Conservation (phyloP, 2,797 vertebrate species). For the Gouania willdenowi region DNA sequence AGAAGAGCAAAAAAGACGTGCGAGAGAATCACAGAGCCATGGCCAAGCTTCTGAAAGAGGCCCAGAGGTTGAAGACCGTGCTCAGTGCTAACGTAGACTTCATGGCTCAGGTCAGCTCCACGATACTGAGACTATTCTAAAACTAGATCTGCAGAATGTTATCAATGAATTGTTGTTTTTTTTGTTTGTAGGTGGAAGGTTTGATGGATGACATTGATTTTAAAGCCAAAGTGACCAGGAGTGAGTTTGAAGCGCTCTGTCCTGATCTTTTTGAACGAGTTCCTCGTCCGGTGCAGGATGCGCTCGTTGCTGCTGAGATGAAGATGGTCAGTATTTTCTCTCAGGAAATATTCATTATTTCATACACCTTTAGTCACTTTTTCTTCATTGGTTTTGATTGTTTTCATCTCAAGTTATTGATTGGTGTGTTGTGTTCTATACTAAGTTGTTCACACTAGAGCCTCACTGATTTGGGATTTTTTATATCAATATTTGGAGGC, state of each 20-base stretch:
- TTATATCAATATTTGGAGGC: too few relatives aligned
- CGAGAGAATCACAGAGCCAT: conserved; percentile 87
- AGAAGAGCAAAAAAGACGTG: conserved; percentile 86
- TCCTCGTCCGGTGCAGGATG: conserved; percentile 84
- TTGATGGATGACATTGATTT: conserved; percentile 95
- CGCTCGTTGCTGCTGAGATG: conserved; percentile 86
- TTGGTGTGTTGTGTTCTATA: too few relatives aligned
- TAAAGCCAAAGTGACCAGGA: conserved; percentile 87
- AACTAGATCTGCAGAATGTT: too few relatives aligned
- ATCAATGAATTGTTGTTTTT: too few relatives aligned
- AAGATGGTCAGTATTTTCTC: conserved; percentile 77
- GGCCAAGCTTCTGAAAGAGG: conserved; percentile 95
- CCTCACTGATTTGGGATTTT: too few relatives aligned
- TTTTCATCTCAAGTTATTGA: too few relatives aligned
- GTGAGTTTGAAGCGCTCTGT: conserved; percentile 88
- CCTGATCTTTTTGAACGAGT: conserved; percentile 89
- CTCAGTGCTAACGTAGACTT: conserved; percentile 92
- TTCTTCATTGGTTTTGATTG: too few relatives aligned
- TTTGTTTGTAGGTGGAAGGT: conserved; percentile 84
- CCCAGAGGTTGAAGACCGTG: conserved; percentile 90
- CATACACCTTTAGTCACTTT: background rate
- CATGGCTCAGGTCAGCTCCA: conserved; percentile 82
- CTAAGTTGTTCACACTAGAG: too few relatives aligned
- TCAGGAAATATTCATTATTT: too few relatives aligned
- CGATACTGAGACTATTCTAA: too few relatives aligned